Conservation (phyloP, 1,140 invertebrate genomes). For the Anadara kagoshimensis region DNA sequence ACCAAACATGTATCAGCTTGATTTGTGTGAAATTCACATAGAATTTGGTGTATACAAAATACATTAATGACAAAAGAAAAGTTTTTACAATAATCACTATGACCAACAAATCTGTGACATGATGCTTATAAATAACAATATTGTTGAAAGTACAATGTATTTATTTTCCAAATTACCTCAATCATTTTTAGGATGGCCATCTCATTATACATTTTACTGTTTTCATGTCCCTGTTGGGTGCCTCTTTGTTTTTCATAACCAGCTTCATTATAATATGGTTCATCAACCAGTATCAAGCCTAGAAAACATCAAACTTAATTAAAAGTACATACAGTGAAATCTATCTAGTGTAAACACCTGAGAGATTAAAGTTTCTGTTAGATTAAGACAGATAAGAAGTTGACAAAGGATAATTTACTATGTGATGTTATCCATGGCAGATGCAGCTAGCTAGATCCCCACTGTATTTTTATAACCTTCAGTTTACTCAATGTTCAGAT, state of each 20-base stretch:
- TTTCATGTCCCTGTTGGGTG: conserved; percentile 91
- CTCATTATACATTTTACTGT: conserved; percentile 98
- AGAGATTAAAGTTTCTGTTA: no score
- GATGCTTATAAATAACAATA: not conserved
- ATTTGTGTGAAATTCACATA: not conserved
- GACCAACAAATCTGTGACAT: not conserved
- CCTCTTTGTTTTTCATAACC: conserved; percentile 95
- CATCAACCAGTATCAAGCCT: conserved; percentile 90
- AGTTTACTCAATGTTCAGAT: no score
- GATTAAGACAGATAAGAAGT: no score
- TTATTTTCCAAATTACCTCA: conserved; percentile 75
- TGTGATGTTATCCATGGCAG: no score
- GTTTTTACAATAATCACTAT: not conserved
- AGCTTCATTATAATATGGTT: conserved; percentile 97
- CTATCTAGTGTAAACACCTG: no score
- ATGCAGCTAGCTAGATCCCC: no score
- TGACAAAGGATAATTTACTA: no score
- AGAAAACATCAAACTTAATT: no score
- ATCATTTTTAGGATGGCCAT: conserved; percentile 94
- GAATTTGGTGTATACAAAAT: not conserved
- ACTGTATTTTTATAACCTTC: no score
- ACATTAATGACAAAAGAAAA: not conserved
- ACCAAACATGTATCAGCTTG: not conserved
- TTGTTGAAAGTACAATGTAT: not conserved
- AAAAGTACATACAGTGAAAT: no score